Evolutionary conservation across 2,888 invertebrate species (phyloP), one percentile per base, ranked within the genome.

Genomic region (Perizoma affinitatum): DNA sequence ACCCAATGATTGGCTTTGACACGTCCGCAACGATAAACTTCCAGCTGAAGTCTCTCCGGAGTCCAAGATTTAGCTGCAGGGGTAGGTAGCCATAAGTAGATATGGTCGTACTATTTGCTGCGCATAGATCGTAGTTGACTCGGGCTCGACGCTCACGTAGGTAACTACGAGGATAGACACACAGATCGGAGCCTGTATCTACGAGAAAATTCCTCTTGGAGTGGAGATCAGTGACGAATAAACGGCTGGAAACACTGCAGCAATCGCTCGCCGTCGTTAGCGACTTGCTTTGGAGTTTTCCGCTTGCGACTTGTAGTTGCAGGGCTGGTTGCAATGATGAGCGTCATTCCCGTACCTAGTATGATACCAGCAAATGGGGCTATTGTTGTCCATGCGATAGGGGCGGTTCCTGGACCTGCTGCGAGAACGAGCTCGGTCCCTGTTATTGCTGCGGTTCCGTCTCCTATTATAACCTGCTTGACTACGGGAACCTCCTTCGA

Each of bases 151-250:
- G 46, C 22, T 54, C 54, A 33, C 41, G 54, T 8, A 54, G 40
- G 22, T 36, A 36, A 6, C 53, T 56, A 6, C 67, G 65, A 0
- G 72, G 71, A 41, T 63, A 72, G 42, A 71, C 69, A 55, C 73
- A 70, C n/a, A 68, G 35, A 42, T 62, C 60, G 6, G 45, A 54
- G 6, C 66, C 66, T 2, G 66, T 61, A 42, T 66, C 61, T 11
- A 61, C 59, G 34, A 63, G 54, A 43, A 51, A 67, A 47, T 56
- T 68, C n/a, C 33, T 48, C 36, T 65, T 61, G n/a, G 63, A 47
- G 33, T 9, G 46, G 6, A 58, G 55, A 43, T 70, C 65, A 5
- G 59, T 56, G 5, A 64, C 36, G 44, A 67, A 66, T 4, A 68
- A 43, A 35, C 65, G 66, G 52, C 68, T 52, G 53, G 63, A 34